These are phyloP conservation scores for Ooceraea biroi DNA, from an alignment of 1,140 invertebrate genomes.

Conservation along the genomic window DNA sequence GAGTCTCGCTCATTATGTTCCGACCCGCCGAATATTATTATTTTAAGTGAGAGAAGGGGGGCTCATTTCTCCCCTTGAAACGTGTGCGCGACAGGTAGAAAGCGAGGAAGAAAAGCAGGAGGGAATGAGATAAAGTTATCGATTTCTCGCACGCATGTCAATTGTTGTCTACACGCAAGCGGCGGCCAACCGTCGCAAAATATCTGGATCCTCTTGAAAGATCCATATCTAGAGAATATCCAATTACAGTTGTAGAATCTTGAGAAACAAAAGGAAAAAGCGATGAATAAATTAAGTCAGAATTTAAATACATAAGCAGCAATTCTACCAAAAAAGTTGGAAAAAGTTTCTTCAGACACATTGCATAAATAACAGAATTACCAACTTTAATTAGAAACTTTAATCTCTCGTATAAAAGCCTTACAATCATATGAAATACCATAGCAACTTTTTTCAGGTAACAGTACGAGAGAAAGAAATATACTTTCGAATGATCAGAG, in stretches of 20 bases:
- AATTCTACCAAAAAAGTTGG: neutral
- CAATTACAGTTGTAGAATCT: neutral
- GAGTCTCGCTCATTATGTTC: neutral
- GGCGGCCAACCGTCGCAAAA: neutral
- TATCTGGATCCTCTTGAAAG: neutral
- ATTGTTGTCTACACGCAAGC: slow-evolving; percentile 52
- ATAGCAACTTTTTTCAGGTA: no score
- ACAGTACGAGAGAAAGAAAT: no score
- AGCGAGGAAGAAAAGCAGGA: slow-evolving; percentile 3
- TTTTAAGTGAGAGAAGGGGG: slow-evolving; percentile 26
- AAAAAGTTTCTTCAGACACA: no score
- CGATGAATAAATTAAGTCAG: neutral
- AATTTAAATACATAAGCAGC: neutral
- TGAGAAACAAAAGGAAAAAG: neutral
- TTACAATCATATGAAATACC: no score
- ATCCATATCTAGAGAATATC: neutral
- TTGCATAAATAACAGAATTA: no score
- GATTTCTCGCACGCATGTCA: slow-evolving; percentile 67
- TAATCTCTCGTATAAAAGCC: no score
- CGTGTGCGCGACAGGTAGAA: slow-evolving; percentile 35
- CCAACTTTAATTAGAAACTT: no score
- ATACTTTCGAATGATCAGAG: neutral
- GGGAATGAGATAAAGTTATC: slow-evolving; percentile 54
- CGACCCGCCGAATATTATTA: slow-evolving; percentile 21
- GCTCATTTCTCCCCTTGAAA: neutral